Conservation (phyloP, 2,113 vertebrate species). For the Solea solea region DNA sequence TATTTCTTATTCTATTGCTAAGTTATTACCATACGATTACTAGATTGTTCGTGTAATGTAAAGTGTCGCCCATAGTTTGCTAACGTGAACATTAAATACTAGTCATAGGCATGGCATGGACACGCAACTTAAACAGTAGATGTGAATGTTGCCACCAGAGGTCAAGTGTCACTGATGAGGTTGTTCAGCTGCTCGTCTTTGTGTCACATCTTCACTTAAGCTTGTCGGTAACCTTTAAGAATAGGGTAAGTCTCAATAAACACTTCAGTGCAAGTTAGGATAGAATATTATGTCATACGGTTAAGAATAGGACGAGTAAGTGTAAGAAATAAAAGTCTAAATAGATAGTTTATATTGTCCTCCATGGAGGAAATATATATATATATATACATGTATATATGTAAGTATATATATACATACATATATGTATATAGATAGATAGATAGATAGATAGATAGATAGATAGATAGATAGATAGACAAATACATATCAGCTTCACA, state of each 20-base stretch:
- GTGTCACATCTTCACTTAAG: constrained; percentile 13
- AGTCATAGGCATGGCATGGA: constrained; percentile 10
- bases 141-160: constrained; percentile 59
- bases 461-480: no score
- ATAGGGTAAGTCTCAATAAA: constrained; percentile 3
- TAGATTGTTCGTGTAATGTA: no score
- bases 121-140: constrained; percentile 22
- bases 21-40: no score
- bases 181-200: constrained; percentile 3
- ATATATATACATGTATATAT: no score
- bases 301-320: constrained; percentile 23
- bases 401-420: no score
- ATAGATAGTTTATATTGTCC: no score
- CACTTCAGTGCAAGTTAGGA: constrained; percentile 6
- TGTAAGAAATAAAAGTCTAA: constrained; percentile 18
- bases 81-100: constrained; percentile 7
- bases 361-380: no score
- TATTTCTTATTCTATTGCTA: no score
- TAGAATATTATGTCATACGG: neutral
- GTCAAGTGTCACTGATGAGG: constrained; percentile 31
- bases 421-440: no score
- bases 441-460: no score
- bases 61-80: neutral
- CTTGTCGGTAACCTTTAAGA: constrained; percentile 27
- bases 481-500: no score